These are phyloP conservation scores for Trissoscelio sp. DNA, from an alignment of 2,888 invertebrate genomes.

Conservation along the genomic window DNA sequence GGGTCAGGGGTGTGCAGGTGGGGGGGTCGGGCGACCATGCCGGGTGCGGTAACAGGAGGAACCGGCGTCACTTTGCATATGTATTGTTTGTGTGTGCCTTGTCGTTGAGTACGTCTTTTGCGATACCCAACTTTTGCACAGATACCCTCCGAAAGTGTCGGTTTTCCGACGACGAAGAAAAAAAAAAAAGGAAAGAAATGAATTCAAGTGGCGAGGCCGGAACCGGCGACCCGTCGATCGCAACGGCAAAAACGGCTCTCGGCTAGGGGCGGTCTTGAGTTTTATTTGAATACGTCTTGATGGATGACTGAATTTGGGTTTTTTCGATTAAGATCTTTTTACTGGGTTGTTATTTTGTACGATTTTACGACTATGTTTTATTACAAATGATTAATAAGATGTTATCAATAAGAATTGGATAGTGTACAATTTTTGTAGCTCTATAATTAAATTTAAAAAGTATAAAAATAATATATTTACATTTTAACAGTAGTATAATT, in stretches of 20 bases:
- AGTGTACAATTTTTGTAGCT: too few species aligned
- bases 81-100: too few species aligned
- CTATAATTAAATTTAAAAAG: too few species aligned
- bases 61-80: too few species aligned
- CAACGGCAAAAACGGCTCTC: neutral
- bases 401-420: neutral
- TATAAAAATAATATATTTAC: too few species aligned
- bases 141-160: neutral
- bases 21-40: too few species aligned
- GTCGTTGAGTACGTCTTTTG: conserved; percentile 1
- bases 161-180: neutral
- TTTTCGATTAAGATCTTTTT: neutral
- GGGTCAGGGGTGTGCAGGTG: too few species aligned
- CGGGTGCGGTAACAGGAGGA: too few species aligned
- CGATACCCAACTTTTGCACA: conserved; percentile 24
- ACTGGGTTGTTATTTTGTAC: neutral
- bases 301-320: neutral
- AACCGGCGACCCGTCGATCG: neutral
- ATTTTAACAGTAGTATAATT: too few species aligned
- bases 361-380: neutral
- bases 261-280: neutral
- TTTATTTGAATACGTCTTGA: neutral
- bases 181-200: neutral
- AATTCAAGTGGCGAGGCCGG: neutral
- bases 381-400: neutral